These are phyloP conservation scores for Gasterosteus nipponicus DNA, from an alignment of 2,113 vertebrate genomes.

Conservation along the genomic window DNA sequence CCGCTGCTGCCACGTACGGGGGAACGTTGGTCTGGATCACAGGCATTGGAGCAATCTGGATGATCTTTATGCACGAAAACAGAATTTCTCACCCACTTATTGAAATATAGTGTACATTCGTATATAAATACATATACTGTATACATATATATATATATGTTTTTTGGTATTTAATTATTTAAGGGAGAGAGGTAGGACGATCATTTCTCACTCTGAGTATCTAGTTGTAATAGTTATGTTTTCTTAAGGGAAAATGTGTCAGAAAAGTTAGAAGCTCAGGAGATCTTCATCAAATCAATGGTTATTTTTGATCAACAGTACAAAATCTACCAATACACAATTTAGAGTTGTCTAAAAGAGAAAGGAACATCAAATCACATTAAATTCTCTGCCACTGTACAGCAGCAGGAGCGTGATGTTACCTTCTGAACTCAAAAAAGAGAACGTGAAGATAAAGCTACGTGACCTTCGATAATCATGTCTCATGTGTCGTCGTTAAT, in stretches of 20 bases:
- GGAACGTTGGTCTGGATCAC: constrained; percentile 84
- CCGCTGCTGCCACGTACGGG: constrained; percentile 50
- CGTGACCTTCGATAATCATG: neutral
- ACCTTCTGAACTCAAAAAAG: neutral
- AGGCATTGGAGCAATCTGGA: constrained; percentile 89
- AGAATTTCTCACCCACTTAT: neutral
- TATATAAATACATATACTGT: neutral
- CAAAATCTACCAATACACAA: neutral
- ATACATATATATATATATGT: neutral
- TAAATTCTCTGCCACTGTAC: neutral
- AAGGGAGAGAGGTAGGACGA: neutral
- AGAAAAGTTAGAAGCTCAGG: neutral
- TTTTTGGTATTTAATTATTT: too few species aligned
- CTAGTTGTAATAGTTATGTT: neutral
- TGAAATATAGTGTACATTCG: neutral
- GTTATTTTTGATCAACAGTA: neutral
- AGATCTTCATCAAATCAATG: neutral
- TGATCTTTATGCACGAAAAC: constrained; percentile 79
- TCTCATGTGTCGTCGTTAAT: neutral
- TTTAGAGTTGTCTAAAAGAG: neutral
- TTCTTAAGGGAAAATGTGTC: neutral
- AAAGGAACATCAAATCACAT: neutral
- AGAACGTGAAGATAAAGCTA: neutral
- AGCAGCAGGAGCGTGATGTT: neutral
- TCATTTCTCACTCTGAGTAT: neutral